These are phyloP conservation scores for Siniperca chuatsi DNA, from an alignment of 2,113 vertebrate genomes.

Conservation along the genomic window DNA sequence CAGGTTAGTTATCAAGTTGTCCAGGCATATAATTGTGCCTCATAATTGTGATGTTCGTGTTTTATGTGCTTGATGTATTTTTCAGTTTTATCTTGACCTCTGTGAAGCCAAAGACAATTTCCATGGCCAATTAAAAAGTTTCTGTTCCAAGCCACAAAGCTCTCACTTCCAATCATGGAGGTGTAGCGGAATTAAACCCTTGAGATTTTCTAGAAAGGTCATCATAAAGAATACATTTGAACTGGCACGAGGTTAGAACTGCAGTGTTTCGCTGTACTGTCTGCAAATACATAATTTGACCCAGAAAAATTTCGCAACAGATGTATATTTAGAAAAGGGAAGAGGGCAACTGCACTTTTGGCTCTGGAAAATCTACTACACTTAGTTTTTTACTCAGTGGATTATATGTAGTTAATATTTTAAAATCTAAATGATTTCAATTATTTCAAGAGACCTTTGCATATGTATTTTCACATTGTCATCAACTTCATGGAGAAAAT, in stretches of 20 bases:
- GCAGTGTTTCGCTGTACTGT: background rate
- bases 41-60: background rate
- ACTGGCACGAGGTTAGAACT: background rate
- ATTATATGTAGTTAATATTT: background rate
- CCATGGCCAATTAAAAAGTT: background rate
- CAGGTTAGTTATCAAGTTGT: background rate
- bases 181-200: background rate
- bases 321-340: conserved; percentile 74
- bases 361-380: background rate
- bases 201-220: background rate
- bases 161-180: background rate
- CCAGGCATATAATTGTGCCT: too few relatives aligned
- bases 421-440: background rate
- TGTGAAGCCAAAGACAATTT: background rate
- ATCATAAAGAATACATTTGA: background rate
- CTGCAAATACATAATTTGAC: conserved; percentile 2
- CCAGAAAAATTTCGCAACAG: conserved; percentile 61
- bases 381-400: background rate
- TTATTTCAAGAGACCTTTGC: background rate
- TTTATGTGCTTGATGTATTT: background rate
- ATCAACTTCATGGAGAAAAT: background rate
- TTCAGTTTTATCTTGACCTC: background rate
- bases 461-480: background rate
- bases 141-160: background rate
- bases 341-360: conserved; percentile 37